Base-by-base conservation (phyloP, 2,888 invertebrate genomes). In the Epiblema foenella region DNA sequence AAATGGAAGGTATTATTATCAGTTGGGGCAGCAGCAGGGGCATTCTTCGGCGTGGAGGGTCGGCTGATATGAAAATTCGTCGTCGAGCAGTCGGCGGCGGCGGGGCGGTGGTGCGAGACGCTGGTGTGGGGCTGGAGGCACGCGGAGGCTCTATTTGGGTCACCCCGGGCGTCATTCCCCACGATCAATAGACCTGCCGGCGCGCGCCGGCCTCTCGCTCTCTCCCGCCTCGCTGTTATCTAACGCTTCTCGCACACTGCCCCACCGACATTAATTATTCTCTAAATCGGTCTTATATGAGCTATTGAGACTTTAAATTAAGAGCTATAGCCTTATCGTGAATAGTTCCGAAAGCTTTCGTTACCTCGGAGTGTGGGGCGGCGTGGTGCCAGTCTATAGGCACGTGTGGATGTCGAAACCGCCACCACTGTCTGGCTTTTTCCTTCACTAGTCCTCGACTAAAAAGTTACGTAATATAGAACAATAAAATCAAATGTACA, bases 121-220 rank as follows among this genome's bases (percentile, higher is more conserved):
- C 74, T 76, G 86, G 86, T 83, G 82, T 79, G 84, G 78, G 85
- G 85, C 81, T 78, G 85, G 86, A 78, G 86, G 87, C 81, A 83
- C 82, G 83, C 85, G 88, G 86, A 92, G 93, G 90, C 90, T 92
- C 90, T 93, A 93, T 93, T 92, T 93, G 93, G 93, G 93, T 93
- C 93, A 93, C 91, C 93, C 93, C 88, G 93, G 93, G 93, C 93
- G 92, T 90, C 92, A 90, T 87, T 85, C 89, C 85, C 88, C 88
- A 75, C 93, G 92, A 93, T 93, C 93, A 89, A 93, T 93, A 93
- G 84, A 78, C 77, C 83, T 82, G 84, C 75, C 90, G 88, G 91
- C 92, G 93, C 93, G 93, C 93, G 93, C 91, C 87, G 89, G 75
- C 81, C 81, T 73, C 86, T 78, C 74, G 88, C 91, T 85, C 87